phyloP scores from a whole-genome alignment of 2,797 vertebrate genomes.

The Trachurus trachurus region DNA sequence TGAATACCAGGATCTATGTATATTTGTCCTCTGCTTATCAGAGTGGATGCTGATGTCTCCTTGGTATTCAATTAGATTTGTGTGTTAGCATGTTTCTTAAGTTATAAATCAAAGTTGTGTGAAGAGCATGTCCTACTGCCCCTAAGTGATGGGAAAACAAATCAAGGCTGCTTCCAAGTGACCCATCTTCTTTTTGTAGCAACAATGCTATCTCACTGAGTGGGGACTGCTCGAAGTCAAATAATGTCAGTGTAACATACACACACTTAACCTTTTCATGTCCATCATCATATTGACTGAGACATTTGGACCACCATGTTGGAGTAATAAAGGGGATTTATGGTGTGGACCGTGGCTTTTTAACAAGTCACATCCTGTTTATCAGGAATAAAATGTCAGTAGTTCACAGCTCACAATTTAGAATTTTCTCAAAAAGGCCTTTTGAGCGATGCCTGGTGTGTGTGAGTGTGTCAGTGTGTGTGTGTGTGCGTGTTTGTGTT shows the following conservation, averaged over 20 bases:
- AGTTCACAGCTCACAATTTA: constrained; percentile 32
- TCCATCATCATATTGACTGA: constrained; percentile 21
- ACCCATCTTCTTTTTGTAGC: background rate
- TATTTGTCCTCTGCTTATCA: background rate
- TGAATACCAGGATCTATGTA: background rate
- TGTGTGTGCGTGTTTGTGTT: constrained; percentile 29
- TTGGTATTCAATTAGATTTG: background rate
- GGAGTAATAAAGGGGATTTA: constrained; percentile 31
- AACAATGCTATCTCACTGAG: background rate
- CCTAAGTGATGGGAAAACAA: background rate
- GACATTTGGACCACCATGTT: constrained; percentile 9
- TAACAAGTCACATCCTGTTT: constrained; percentile 53
- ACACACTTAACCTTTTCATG: background rate
- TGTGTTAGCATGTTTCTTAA: background rate
- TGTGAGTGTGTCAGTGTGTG: constrained; percentile 4
- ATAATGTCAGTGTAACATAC: background rate
- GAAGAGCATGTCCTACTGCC: background rate
- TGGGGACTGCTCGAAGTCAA: background rate
- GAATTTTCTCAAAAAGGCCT: constrained; percentile 29
- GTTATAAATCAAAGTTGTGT: background rate
- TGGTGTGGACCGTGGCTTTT: constrained; percentile 14
- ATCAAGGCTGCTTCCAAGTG: background rate
- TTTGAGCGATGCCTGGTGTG: constrained; percentile 14
- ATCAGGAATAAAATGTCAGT: constrained; percentile 42
- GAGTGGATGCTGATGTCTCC: background rate